phyloP scores from a whole-genome alignment of 2,888 invertebrate genomes.

The Trachelus troglodyta region DNA sequence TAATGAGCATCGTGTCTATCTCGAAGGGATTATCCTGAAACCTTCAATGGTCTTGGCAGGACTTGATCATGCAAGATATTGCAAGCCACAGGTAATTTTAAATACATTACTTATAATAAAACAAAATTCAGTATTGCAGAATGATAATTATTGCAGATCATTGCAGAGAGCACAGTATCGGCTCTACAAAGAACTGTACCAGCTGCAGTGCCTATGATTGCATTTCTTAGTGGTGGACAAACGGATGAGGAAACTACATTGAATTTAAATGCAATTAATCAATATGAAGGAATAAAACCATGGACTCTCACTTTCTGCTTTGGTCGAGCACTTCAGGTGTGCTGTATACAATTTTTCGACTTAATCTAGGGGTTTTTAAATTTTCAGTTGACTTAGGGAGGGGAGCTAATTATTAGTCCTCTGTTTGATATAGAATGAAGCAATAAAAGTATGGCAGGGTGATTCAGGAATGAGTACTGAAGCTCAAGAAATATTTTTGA shows the following conservation, averaged over 20 bases:
- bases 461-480: slow-evolving; percentile 70
- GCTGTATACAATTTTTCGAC: neutral
- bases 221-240: slow-evolving; percentile 97
- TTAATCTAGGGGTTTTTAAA: neutral
- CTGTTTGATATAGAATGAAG: slow-evolving; percentile 68
- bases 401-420: neutral
- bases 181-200: slow-evolving; percentile 94
- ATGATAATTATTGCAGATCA: slow-evolving; percentile 69
- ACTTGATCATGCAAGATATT: slow-evolving; percentile 31
- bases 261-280: slow-evolving; percentile 94
- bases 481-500: slow-evolving; percentile 72
- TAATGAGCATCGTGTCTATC: slow-evolving; percentile 93
- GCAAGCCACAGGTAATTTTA: slow-evolving; percentile 34
- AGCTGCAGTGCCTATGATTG: slow-evolving; percentile 91
- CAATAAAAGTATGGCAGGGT: slow-evolving; percentile 74
- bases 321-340: slow-evolving; percentile 93
- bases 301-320: slow-evolving; percentile 97
- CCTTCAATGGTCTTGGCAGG: slow-evolving; percentile 98
- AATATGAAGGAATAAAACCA: slow-evolving; percentile 81
- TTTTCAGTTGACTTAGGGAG: neutral
- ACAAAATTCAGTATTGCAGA: neutral
- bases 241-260: slow-evolving; percentile 95
- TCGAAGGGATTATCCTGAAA: slow-evolving; percentile 96
- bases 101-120: neutral
- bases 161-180: slow-evolving; percentile 89